These are phyloP conservation scores for Cataglyphis rosenhaueri DNA, from an alignment of 2,888 invertebrate species.

Conservation along the genomic window DNA sequence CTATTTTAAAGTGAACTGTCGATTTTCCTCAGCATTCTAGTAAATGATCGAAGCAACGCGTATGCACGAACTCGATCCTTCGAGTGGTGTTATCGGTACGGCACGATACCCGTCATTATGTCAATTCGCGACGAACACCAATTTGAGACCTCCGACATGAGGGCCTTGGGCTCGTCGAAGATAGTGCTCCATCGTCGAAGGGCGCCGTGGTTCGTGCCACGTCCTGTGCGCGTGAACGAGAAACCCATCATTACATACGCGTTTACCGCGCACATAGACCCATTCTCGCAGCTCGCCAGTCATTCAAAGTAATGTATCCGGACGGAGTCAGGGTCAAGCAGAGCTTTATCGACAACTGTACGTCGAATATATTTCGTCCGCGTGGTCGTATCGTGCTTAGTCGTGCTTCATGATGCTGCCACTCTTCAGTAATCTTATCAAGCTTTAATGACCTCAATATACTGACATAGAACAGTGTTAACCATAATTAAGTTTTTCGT, in stretches of 20 bases:
- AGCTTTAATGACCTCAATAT: neutral
- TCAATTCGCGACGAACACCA: slow-evolving; percentile 66
- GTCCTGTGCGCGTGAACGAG: slow-evolving; percentile 55
- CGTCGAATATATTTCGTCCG: slow-evolving; percentile 16
- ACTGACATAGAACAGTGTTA: neutral
- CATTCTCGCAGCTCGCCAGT: slow-evolving; percentile 77
- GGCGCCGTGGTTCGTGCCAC: slow-evolving; percentile 72
- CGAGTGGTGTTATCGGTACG: slow-evolving; percentile 58
- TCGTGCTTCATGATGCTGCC: neutral
- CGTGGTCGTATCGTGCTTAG: neutral
- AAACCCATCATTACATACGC: slow-evolving; percentile 79
- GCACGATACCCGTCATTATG: slow-evolving; percentile 71
- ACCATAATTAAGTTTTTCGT: neutral
- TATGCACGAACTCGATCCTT: slow-evolving; percentile 51
- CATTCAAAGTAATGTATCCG: slow-evolving; percentile 78
- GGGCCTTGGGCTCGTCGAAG: slow-evolving; percentile 49
- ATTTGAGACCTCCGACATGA: slow-evolving; percentile 64
- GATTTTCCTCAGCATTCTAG: slow-evolving; percentile 11
- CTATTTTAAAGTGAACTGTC: neutral
- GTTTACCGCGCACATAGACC: slow-evolving; percentile 69
- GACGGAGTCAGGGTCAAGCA: slow-evolving; percentile 69
- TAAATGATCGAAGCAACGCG: slow-evolving; percentile 33
- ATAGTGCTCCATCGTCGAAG: slow-evolving; percentile 65
- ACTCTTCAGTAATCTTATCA: neutral
- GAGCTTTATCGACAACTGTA: slow-evolving; percentile 73